Evolutionary conservation across 2,113 vertebrate species (phyloP).

Genomic region (Zosterops hypoxanthus): DNA sequence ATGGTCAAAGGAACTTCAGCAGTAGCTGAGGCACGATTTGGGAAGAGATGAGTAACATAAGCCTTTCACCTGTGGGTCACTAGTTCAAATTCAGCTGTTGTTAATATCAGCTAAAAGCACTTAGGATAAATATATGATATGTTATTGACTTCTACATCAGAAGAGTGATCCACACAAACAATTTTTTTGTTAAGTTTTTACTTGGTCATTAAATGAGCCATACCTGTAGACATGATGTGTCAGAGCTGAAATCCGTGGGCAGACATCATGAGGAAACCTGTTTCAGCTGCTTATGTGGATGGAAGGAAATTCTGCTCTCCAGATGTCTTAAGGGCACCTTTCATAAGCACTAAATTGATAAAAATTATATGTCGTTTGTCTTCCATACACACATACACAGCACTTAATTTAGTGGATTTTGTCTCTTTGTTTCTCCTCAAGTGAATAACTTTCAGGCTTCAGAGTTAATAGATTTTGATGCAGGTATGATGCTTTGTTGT

Average conservation of each 20-base stretch:
- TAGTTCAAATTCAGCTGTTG: not conserved
- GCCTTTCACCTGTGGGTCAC: not conserved
- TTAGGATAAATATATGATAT: not conserved
- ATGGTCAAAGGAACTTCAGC: not conserved
- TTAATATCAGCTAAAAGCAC: not conserved
- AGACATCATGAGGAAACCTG: not conserved
- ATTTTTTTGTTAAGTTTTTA: not conserved
- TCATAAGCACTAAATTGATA: not conserved
- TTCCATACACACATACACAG: not conserved
- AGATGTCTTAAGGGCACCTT: not conserved
- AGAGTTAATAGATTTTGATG: not conserved
- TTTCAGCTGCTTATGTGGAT: not conserved
- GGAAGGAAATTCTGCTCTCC: not conserved
- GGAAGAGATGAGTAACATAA: not conserved
- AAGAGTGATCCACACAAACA: not conserved
- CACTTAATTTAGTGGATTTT: not conserved
- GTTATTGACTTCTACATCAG: not conserved
- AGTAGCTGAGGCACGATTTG: not conserved
- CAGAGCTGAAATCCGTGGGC: not conserved
- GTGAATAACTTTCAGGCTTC: not conserved
- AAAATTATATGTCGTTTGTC: not conserved
- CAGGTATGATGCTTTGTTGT: accelerated
- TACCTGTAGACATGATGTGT: not conserved
- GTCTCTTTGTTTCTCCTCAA: not conserved
- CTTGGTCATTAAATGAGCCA: not conserved